Percentiles rank a stretch among this genome's conserved stretches.
phyloP scores from a whole-genome alignment of 2,888 invertebrate genomes.

The Pyrochroa serraticornis region DNA sequence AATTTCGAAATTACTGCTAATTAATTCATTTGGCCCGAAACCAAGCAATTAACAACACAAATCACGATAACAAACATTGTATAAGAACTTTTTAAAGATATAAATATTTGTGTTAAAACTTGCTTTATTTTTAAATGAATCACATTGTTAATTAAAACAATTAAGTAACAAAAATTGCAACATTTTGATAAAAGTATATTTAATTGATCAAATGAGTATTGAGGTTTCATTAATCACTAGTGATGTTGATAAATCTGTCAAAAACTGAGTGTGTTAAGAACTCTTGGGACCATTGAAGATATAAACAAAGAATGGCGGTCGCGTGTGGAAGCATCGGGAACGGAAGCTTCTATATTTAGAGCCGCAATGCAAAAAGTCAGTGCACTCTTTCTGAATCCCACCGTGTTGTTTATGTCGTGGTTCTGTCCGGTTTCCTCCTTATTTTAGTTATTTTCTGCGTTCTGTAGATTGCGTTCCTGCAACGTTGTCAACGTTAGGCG shows the following conservation, averaged over 20 bases:
- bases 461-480: neutral
- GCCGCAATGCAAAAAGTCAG: slow-evolving; percentile 41
- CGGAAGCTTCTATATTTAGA: slow-evolving; percentile 40
- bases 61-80: neutral
- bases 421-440: neutral
- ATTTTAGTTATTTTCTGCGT: slow-evolving; percentile 5
- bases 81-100: neutral
- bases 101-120: too few species aligned
- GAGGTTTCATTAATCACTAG: too few species aligned
- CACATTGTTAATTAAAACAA: too few species aligned
- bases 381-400: slow-evolving; percentile 33
- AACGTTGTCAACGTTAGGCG: too few species aligned
- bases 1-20: neutral
- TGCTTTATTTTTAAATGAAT: too few species aligned
- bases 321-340: slow-evolving; percentile 21
- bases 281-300: neutral
- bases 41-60: slow-evolving; percentile 1
- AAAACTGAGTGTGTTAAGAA: too few species aligned
- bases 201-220: too few species aligned
- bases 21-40: neutral
- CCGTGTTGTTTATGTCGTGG: slow-evolving; percentile 26
- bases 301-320: slow-evolving; percentile 29
- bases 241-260: too few species aligned
- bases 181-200: too few species aligned
- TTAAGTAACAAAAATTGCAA: too few species aligned